Evolutionary conservation across 1,140 invertebrate species (phyloP), one percentile per base, ranked within the genome.

Genomic region (Trichonephila inaurata): DNA sequence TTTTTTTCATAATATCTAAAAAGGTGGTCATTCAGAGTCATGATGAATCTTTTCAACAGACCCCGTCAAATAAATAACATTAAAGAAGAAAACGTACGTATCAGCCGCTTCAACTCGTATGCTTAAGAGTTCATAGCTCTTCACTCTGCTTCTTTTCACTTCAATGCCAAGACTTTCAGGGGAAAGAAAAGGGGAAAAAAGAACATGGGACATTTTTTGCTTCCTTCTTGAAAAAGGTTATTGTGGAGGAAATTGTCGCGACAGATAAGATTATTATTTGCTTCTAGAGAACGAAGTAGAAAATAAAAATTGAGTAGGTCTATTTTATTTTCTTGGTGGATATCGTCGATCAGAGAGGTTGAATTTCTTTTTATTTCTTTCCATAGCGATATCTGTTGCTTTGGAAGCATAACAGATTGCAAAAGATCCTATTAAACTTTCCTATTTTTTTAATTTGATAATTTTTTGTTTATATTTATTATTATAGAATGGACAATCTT

Each of bases 261-360:
- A 58, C 21, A 85, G 82, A 85, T 85, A 77, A 77, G 33, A 77
- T 60, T 51, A 85, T 85, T 51, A 85, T 85, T 85, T 51, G 51
- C 51, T 85, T 85, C 58, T 19, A 85, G 44, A 44, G 10, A 19
- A 18, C 33, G 33, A 85, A 21, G 5, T 21, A 21, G 44, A 21
- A 6, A 83, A n/a, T 10, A 58, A 83, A 51, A 83, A 44, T 58
- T 58, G 19, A 21, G 10, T 44, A 7, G 12, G 44, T 16, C 2
- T 24, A 72, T 72, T 33, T 72, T 14, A 64, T 16, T 21, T 72
- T 72, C 16, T 24, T 72, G 10, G n/a, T 33, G 12, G 28, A 2
- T 72, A 12, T 28, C 14, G 16, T 18, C 28, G 24, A 24, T 72
- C 28, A 18, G 28, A 14, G 28, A 24, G 28, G 28, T 72, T 3